Evolutionary conservation across 2,888 invertebrate species (phyloP).

Genomic region (Heterodera filipjevi): DNA sequence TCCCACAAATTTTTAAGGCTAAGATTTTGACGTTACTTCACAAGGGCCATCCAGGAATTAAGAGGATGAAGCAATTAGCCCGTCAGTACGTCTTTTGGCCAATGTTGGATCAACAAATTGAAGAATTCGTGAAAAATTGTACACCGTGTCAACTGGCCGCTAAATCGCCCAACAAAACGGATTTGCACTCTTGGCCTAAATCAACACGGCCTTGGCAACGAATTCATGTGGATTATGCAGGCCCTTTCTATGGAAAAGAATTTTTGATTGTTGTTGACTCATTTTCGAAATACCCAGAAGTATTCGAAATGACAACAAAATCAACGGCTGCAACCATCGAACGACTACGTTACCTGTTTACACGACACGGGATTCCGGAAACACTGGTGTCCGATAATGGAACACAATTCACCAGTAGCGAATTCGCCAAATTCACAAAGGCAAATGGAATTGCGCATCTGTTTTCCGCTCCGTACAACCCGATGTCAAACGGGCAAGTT

Average conservation of each 20-base stretch:
- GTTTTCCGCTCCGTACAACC: conserved; percentile 19
- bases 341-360: neutral
- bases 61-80: conserved; percentile 57
- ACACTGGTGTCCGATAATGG: conserved; percentile 29
- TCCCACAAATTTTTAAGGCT: conserved; percentile 45
- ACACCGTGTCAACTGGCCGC: conserved; percentile 41
- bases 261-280: conserved; percentile 46
- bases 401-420: conserved; percentile 19
- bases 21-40: conserved; percentile 42
- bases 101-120: conserved; percentile 46
- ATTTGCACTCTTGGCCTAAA: conserved; percentile 55
- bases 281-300: conserved; percentile 24
- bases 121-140: conserved; percentile 45
- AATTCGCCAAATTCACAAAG: conserved; percentile 17
- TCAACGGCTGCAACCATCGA: neutral
- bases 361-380: conserved; percentile 25
- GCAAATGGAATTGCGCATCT: conserved; percentile 21
- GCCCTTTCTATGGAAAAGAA: conserved; percentile 61
- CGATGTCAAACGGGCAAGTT: neutral
- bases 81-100: conserved; percentile 60
- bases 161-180: conserved; percentile 44
- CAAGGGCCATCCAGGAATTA: conserved; percentile 55
- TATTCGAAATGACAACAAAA: conserved; percentile 10
- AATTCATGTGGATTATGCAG: conserved; percentile 67
- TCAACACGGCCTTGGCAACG: conserved; percentile 64